phyloP scores from a whole-genome alignment of 2,797 vertebrate species.

The Antennarius maculatus region DNA sequence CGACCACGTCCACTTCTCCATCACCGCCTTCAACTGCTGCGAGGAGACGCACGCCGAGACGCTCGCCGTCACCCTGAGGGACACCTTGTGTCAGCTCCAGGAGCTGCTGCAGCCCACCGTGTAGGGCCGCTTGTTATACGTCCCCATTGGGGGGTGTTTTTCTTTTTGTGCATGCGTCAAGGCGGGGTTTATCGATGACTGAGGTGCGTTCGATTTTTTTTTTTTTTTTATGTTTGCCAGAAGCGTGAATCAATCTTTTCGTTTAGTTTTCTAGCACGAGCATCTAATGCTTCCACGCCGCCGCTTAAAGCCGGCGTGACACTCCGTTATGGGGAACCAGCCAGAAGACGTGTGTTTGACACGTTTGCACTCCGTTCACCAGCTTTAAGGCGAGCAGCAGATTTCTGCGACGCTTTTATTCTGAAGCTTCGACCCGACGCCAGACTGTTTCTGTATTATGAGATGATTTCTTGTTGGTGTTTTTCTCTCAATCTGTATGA shows the following conservation, averaged over 20 bases:
- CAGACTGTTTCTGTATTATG: not conserved
- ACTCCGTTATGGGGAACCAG: slow-evolving; percentile 44
- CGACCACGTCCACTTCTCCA: slow-evolving; percentile 84
- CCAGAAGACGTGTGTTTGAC: slow-evolving; percentile 13
- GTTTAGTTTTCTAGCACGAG: slow-evolving; percentile 15
- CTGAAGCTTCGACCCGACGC: slow-evolving; percentile 19
- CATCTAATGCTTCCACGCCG: not conserved
- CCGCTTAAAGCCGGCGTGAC: slow-evolving; percentile 18
- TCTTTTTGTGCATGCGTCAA: slow-evolving; percentile 3
- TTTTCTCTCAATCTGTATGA: slow-evolving; percentile 34
- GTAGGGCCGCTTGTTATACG: slow-evolving; percentile 49
- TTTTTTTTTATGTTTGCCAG: slow-evolving; percentile 26
- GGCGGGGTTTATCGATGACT: not conserved
- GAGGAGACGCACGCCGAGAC: slow-evolving; percentile 85
- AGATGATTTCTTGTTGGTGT: not conserved
- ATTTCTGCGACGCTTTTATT: slow-evolving; percentile 7
- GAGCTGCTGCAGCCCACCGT: slow-evolving; percentile 75
- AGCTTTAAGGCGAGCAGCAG: slow-evolving; percentile 11
- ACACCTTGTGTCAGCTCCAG: slow-evolving; percentile 79
- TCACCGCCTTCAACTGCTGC: slow-evolving; percentile 88
- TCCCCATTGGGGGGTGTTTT: not conserved
- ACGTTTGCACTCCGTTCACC: slow-evolving; percentile 29
- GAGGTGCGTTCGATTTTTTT: slow-evolving; percentile 40
- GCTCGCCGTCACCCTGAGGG: slow-evolving; percentile 76
- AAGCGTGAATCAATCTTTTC: slow-evolving; percentile 16